These are phyloP conservation scores for Abscondita cerata DNA, from an alignment of 2,888 invertebrate species.

Conservation along the genomic window DNA sequence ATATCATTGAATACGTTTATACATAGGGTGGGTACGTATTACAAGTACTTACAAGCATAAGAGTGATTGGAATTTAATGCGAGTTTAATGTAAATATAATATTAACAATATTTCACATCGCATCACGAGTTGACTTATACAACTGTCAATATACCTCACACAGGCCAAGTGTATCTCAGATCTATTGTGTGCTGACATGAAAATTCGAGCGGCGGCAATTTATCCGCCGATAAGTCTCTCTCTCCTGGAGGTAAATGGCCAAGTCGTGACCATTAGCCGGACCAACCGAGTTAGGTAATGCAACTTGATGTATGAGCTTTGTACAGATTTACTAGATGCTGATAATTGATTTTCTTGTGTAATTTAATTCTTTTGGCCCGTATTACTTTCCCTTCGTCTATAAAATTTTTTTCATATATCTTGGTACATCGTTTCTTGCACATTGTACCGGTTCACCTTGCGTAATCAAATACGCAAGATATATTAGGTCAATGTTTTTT, in stretches of 20 bases:
- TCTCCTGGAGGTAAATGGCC: conserved; percentile 68
- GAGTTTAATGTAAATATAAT: conserved; percentile 8
- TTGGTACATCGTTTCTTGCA: conserved; percentile 5
- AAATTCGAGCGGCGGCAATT: conserved; percentile 66
- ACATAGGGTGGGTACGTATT: too few relatives aligned
- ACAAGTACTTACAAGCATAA: too few relatives aligned
- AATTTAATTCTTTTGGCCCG: conserved; percentile 29
- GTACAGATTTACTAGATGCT: conserved; percentile 38
- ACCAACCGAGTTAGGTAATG: conserved; percentile 48
- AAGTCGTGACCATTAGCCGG: conserved; percentile 66
- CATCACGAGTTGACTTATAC: conserved; percentile 52
- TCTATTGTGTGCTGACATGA: conserved; percentile 61
- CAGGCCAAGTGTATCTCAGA: conserved; percentile 54
- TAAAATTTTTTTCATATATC: conserved; percentile 13
- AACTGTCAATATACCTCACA: conserved; percentile 58
- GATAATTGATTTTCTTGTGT: conserved; percentile 45
- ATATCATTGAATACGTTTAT: too few relatives aligned
- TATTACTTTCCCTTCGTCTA: conserved; percentile 18
- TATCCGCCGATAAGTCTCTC: conserved; percentile 64
- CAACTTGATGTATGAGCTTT: conserved; percentile 45
- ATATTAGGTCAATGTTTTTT: background rate
- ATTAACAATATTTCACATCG: conserved; percentile 8
- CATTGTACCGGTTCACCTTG: conserved; percentile 3
- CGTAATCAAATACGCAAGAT: background rate
- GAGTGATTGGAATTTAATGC: conserved; percentile 5